Conservation (phyloP, 2,797 vertebrate genomes). For the Sus cebifrons region DNA sequence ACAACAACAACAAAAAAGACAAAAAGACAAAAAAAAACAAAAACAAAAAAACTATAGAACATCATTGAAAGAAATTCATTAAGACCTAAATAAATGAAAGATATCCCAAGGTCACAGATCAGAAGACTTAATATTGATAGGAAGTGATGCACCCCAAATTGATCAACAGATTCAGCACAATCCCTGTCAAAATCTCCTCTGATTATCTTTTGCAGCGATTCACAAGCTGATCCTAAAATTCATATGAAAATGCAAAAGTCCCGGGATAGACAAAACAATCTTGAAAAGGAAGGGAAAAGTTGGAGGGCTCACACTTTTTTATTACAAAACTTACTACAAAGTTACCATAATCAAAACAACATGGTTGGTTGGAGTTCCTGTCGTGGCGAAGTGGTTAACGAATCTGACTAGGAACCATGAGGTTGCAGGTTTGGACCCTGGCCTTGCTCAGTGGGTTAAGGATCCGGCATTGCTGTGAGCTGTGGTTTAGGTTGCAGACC, state of each 20-base stretch:
- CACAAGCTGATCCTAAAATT: neutral
- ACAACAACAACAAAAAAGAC: no score
- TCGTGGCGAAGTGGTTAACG: no score
- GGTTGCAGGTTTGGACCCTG: no score
- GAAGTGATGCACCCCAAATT: neutral
- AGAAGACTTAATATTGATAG: neutral
- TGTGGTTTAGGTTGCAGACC: no score
- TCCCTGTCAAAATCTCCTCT: neutral
- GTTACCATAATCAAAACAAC: neutral
- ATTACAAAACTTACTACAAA: neutral
- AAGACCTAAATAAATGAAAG: neutral
- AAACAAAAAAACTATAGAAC: neutral
- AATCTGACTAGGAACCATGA: no score
- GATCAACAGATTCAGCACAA: neutral
- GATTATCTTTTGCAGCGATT: neutral
- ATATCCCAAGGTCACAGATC: neutral
- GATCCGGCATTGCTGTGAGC: no score
- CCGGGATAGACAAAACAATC: no score
- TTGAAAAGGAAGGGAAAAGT: no score
- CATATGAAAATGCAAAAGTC: neutral
- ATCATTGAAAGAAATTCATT: neutral
- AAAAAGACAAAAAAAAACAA: no score
- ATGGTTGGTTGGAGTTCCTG: no score
- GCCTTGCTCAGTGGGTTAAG: no score
- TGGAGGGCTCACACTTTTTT: neutral